Evolutionary conservation across 2,797 vertebrate species (phyloP).

Genomic region (Hapalemur alaotrensis): DNA sequence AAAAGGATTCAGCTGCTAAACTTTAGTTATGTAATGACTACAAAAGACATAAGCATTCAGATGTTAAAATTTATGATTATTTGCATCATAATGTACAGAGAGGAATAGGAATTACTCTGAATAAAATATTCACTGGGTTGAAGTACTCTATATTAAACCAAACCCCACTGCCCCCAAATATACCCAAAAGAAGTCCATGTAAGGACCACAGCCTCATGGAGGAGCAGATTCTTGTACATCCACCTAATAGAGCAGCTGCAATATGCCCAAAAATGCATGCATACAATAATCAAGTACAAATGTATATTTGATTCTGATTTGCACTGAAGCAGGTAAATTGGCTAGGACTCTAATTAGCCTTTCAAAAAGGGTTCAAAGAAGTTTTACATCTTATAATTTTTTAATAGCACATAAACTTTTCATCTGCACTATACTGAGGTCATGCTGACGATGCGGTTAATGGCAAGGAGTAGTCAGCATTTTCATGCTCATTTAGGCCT

Average conservation of each 20-base stretch:
- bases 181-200: neutral
- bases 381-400: conserved; percentile 20
- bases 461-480: neutral
- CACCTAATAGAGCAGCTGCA: neutral
- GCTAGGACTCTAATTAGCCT: neutral
- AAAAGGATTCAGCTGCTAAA: conserved; percentile 3
- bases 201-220: neutral
- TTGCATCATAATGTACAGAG: neutral
- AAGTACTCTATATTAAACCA: neutral
- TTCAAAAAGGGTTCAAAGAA: conserved; percentile 13
- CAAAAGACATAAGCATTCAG: neutral
- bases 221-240: neutral
- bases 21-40: neutral
- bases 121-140: neutral
- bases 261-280: neutral
- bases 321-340: neutral
- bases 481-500: neutral
- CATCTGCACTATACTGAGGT: neutral
- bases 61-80: conserved; percentile 6
- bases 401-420: conserved; percentile 41
- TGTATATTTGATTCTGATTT: neutral
- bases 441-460: neutral
- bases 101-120: neutral
- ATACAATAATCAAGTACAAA: neutral
- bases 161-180: neutral